phyloP scores from a whole-genome alignment of 2,797 vertebrate genomes.

The Pyrocephalus nanus region DNA sequence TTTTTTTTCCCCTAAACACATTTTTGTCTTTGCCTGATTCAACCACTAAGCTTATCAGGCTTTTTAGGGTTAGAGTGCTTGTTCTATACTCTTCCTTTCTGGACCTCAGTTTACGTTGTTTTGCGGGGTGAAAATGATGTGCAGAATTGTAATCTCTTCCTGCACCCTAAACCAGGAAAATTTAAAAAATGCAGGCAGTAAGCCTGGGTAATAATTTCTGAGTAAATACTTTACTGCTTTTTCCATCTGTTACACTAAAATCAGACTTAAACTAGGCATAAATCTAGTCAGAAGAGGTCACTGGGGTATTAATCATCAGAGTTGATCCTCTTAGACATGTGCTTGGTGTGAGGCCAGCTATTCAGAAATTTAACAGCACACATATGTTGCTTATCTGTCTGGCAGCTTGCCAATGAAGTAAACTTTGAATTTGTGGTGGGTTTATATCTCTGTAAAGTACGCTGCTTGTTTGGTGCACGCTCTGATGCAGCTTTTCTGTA shows the following conservation, averaged over 20 bases:
- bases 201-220: neutral
- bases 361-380: neutral
- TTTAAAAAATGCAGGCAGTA: neutral
- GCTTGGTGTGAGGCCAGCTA: conserved; percentile 30
- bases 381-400: conserved; percentile 35
- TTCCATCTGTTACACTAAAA: conserved; percentile 33
- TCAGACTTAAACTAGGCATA: conserved; percentile 12
- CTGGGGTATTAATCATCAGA: conserved; percentile 10
- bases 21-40: neutral
- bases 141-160: neutral
- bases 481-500: neutral
- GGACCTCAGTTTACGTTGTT: neutral
- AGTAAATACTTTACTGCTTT: conserved; percentile 45
- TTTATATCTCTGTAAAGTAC: neutral
- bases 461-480: neutral
- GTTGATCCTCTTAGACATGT: conserved; percentile 28
- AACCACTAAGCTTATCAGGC: neutral
- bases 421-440: neutral
- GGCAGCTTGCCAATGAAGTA: neutral
- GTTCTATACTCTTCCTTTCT: neutral
- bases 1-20: neutral
- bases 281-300: conserved; percentile 43
- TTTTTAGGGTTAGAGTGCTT: neutral
- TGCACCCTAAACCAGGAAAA: neutral
- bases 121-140: neutral